Base-by-base conservation (phyloP, 1,140 invertebrate genomes). In the Hypsibius dujardini region DNA sequence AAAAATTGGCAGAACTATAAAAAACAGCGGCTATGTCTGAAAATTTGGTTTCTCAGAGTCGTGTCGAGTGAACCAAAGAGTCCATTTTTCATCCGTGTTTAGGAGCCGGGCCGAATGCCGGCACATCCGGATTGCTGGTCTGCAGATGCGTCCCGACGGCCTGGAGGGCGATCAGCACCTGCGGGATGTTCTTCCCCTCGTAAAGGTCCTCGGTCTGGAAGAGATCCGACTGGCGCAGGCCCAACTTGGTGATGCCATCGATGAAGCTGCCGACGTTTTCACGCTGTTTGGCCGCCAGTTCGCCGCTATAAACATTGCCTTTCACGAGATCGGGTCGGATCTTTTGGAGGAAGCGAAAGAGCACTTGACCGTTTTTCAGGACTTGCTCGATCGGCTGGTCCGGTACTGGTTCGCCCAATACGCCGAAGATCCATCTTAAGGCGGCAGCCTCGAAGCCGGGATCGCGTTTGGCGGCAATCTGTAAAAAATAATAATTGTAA, bases 391-490 rank as follows among this genome's bases (percentile, higher is more conserved):
- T 3, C 7, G 62, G 62, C 42, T 67, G 7, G 7, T 67, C 62
- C 3, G 62, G 62, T 3, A 67, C 7, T 42, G 62, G 42, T 42
- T 67, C 62, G 7, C 62, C 62, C 62, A 67, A 42, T 14, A 14
- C 3, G 7, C 62, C 62, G 62, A 14, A 67, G 62, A 67, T 67
- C 62, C 62, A 67, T 42, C 42, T 7, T 42, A 67, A 42, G 42
- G 62, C 62, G 3, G 62, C 62, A 14, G 12, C 3, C 42, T 67
- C 62, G 7, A 42, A 14, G 7, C 42, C 42, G 3, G 62, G 7
- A 67, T 67, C 62, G 7, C 62, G 62, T 42, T 67, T 67, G 7
- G 62, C 62, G 62, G 62, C 62, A 42, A 67, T 67, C 62, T 67
- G 42, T 7, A n/a, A 56, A 56, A 56, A 56, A 56, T n/a, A n/a